Base-by-base conservation (phyloP, 2,113 vertebrate species). In the Heterotilapia buettikoferi region DNA sequence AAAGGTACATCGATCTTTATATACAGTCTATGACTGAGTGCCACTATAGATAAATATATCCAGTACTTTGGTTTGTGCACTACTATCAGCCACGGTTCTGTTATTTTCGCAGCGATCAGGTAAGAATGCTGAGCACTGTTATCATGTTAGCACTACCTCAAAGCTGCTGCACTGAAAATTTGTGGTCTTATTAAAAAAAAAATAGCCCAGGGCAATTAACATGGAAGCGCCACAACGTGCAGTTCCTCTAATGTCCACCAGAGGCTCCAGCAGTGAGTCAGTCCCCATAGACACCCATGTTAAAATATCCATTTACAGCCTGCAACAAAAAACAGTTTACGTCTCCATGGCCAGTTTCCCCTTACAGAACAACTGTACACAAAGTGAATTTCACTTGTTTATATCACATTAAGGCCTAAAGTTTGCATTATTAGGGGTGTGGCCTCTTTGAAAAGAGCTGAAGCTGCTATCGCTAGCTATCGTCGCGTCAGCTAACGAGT, bases 401-500 rank as follows among this genome's bases (percentile, higher is more conserved):
- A 43, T 26, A 26, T 45, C 40, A 38, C 8, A 26, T 16, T 6
- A 73, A 73, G 38, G 21, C 1, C 19, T 71, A 40, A 71, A 43
- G 36, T 71, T 71, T 71, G 36, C 66, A 43, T 43, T 43, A 0
- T 71, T 40, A 14, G 11, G 36, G 63, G 63, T 8, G 36, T 68
- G 63, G 63, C 63, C 36, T 68, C 36, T 68, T 68, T 68, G 63
- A 40, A 40, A 40, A 21, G 33, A 21, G 63, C 63, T 40, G 12
- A 40, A 24, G 66, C 8, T 26, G n/a, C 66, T 45, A 6, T 16
- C n/a, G 3, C 59, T 3, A 61, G 19, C 29, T 40, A 3, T 40
- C 0, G 0, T 6, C 2, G 21, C 21, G 8, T 45, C 38, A 43
- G 66, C 66, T 73, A 26, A 1, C 38, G 66, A 43, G 66, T 26